Conservation (phyloP, 2,113 vertebrate species). For the Carollia perspicillata region DNA sequence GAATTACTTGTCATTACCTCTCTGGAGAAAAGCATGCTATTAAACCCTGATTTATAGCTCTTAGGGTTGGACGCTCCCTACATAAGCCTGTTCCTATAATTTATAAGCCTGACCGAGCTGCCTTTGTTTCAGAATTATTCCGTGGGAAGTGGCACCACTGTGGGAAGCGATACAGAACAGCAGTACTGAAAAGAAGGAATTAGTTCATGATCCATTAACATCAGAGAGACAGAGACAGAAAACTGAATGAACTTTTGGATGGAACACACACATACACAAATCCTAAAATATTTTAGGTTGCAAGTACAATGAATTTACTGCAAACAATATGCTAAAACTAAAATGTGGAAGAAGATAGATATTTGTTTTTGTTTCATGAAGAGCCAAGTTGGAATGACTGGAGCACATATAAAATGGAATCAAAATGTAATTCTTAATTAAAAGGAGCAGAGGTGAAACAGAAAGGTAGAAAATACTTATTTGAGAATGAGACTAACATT, state of each 20-base stretch:
- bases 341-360: neutral
- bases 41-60: neutral
- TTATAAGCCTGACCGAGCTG: neutral
- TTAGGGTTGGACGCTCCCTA: neutral
- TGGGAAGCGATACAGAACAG: neutral
- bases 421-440: neutral
- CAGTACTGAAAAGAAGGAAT: neutral
- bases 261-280: neutral
- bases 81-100: neutral
- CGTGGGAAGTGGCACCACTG: neutral
- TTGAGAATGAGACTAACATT: neutral
- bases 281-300: neutral
- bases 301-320: neutral
- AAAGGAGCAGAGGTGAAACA: neutral
- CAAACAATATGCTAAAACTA: neutral
- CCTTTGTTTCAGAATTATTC: neutral
- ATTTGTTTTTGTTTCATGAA: slow-evolving; percentile 24
- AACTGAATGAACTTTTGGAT: neutral
- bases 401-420: neutral
- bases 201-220: neutral
- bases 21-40: neutral
- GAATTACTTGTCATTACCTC: neutral
- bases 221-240: slow-evolving; percentile 18
- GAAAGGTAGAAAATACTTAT: neutral
- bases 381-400: neutral